Conservation (phyloP, 2,113 vertebrate genomes). For the Pionites leucogaster region DNA sequence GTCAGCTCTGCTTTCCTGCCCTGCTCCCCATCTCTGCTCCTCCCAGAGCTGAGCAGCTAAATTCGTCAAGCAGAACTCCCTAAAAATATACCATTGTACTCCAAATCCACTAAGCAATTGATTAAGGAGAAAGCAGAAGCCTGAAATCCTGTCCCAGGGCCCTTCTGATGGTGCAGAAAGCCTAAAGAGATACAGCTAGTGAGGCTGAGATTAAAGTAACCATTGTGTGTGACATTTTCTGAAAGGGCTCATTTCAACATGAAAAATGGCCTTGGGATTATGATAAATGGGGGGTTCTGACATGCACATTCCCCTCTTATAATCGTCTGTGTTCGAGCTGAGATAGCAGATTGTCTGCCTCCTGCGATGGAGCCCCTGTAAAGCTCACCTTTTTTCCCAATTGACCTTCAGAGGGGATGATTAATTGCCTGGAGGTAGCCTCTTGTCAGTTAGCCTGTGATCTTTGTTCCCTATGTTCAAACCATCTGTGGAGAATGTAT, state of each 20-base stretch:
- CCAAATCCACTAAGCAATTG: constrained; percentile 55
- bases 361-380: constrained; percentile 67
- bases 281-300: constrained; percentile 86
- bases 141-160: constrained; percentile 69
- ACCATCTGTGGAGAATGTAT: constrained; percentile 83
- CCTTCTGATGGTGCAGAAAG: neutral
- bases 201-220: constrained; percentile 79
- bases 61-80: neutral
- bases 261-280: constrained; percentile 82
- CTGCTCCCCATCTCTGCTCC: neutral
- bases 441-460: constrained; percentile 85
- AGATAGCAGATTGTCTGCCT: constrained; percentile 44
- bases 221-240: constrained; percentile 80
- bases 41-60: neutral
- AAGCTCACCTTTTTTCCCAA: constrained; percentile 81
- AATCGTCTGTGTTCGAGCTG: constrained; percentile 36
- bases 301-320: constrained; percentile 79
- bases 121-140: constrained; percentile 61
- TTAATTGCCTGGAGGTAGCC: constrained; percentile 84
- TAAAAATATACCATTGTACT: constrained; percentile 30
- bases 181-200: constrained; percentile 63
- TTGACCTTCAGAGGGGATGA: constrained; percentile 83
- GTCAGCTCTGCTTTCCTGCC: neutral
- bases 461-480: constrained; percentile 79
- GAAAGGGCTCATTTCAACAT: constrained; percentile 81